Conservation (phyloP, 2,888 invertebrate species). For the Crematogaster levior region DNA sequence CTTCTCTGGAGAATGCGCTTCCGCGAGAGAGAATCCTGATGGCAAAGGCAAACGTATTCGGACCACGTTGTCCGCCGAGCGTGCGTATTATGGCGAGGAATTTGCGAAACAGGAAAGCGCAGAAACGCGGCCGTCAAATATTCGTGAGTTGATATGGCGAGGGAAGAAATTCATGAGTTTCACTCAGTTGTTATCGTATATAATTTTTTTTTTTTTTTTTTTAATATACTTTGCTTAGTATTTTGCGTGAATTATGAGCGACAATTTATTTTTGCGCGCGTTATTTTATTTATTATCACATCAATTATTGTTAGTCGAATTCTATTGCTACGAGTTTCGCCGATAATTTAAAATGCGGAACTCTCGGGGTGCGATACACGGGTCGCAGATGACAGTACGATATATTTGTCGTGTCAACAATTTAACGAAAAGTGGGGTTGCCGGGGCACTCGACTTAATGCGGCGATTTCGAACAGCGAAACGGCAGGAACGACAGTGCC, state of each 20-base stretch:
- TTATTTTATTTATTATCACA: not conserved
- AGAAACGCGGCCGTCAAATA: constrained; percentile 21
- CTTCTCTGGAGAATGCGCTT: constrained; percentile 56
- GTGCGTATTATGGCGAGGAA: constrained; percentile 32
- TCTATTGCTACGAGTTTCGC: not conserved
- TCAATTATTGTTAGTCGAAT: not conserved
- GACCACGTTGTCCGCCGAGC: constrained; percentile 36
- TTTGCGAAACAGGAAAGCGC: constrained; percentile 36
- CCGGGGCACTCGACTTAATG: constrained; percentile 81
- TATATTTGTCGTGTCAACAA: constrained; percentile 85
- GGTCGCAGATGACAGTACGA: constrained; percentile 67
- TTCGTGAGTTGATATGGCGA: not conserved
- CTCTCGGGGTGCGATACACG: not conserved
- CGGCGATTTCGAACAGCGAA: constrained; percentile 74
- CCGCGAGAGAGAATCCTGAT: constrained; percentile 49
- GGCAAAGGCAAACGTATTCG: constrained; percentile 49
- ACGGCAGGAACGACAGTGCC: constrained; percentile 66
- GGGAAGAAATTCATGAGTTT: constrained; percentile 1
- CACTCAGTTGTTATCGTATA: not conserved
- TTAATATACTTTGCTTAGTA: not conserved
- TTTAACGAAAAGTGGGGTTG: constrained; percentile 80
- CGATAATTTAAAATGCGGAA: constrained; percentile 4
- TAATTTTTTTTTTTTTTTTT: not conserved
- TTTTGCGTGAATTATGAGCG: not conserved
- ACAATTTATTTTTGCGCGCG: not conserved